Base-by-base conservation (phyloP, 2,113 vertebrate species). In the Macquaria ambigua region DNA sequence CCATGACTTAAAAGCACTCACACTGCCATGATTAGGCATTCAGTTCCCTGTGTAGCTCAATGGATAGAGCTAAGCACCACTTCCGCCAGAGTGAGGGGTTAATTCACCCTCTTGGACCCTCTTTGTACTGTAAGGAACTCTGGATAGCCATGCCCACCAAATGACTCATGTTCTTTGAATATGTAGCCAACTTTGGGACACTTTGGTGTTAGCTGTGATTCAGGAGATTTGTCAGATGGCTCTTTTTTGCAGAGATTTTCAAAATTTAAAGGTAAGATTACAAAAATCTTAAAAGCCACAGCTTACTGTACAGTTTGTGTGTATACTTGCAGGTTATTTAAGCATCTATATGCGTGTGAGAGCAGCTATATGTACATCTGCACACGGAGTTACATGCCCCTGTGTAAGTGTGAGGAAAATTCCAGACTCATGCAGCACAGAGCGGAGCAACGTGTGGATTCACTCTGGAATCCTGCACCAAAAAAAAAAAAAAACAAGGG, bases 371-470 rank as follows among this genome's bases (percentile, higher is more conserved):
- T 41, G 28, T 21, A 23, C 43, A 64, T 52, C 10, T 82, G 72
- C 34, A 55, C 8, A 48, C 16, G 23, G 25, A 70, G 16, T 53
- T 79, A 68, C 66, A 14, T 77, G 50, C 12, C 6, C 18, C 50
- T 64, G 34, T 71, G 25, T 55, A 23, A 5, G 67, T 63, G 79
- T 71, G 31, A 76, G 75, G 67, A 61, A 80, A 90, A 85, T 73
- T 88, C 83, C 81, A 81, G 58, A 15, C 63, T 68, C 34, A 31
- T n/a, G 74, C 61, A 20, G 75, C 2, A n/a, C 78, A 21, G 68
- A 83, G 70, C 4, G 20, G 41, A 89, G 79, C 68, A 41, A 14
- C 1, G 70, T 87, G 87, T 71, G 87, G 86, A 88, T 93, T 86
- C 55, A 69, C 79, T 77, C 74, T 84, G 72, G 80, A 87, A 77